These are phyloP conservation scores for Eurystomus gularis DNA, from an alignment of 2,113 vertebrate genomes.

Conservation along the genomic window DNA sequence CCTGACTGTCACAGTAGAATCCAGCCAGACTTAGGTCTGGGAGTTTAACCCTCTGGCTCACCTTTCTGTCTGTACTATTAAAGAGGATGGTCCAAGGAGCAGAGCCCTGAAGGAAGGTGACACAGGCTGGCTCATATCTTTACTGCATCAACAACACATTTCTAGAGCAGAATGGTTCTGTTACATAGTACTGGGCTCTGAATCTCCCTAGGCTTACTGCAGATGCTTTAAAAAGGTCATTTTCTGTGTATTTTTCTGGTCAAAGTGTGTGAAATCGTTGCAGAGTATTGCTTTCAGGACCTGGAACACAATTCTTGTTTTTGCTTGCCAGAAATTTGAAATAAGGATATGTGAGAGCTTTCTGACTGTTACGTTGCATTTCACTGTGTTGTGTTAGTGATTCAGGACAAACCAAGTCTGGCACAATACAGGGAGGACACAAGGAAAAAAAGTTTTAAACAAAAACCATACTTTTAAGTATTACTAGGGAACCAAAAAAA, in stretches of 20 bases:
- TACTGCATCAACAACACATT: neutral
- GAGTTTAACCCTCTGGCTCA: neutral
- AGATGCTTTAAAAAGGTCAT: neutral
- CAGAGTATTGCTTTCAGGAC: neutral
- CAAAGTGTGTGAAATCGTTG: neutral
- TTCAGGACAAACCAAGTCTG: neutral
- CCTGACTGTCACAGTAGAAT: neutral
- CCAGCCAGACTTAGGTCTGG: neutral
- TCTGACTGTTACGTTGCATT: neutral
- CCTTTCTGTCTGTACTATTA: neutral
- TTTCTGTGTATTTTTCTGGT: neutral
- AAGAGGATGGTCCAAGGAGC: neutral
- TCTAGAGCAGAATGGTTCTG: neutral
- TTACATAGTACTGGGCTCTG: neutral
- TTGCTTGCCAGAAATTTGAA: neutral
- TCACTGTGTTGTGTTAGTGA: neutral
- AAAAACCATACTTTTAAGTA: neutral
- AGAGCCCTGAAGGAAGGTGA: neutral
- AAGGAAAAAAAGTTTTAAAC: neutral
- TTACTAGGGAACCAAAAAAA: neutral
- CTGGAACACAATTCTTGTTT: neutral
- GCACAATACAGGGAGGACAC: rapidly evolving
- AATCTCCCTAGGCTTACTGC: neutral
- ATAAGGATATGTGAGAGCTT: rapidly evolving
- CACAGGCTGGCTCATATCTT: neutral